Base-by-base conservation (phyloP, 23 tunicate genomes). In the Trididemnum clinides region DNA sequence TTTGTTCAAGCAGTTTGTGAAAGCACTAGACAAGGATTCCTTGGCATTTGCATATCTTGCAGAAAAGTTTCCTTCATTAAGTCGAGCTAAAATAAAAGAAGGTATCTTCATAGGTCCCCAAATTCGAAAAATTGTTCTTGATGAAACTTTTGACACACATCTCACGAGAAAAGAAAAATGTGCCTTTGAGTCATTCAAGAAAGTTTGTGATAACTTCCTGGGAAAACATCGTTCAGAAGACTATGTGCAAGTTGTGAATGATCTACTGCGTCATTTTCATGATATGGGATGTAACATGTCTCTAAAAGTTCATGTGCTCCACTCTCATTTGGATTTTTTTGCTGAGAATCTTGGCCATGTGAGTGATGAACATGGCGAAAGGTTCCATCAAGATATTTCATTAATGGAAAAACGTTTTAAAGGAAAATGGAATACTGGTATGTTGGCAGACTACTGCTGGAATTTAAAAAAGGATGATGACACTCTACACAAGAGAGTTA, bases 231-330 rank as follows among this genome's bases (percentile, higher is more conserved):
- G 66, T 59, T 59, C 25, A 59, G 66, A 59, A 59, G 66, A 59
- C 66, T 59, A 59, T 59, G 25, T 59, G 22, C 25, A 59, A 59
- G 66, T 59, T 59, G 66, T 59, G 66, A 59, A 59, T 59, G 66
- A 59, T 59, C 66, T 59, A 59, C 66, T 59, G 25, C 66, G 66
- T 59, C 66, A 59, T 59, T 59, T 10, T 59, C 25, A 59, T 59
- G 66, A 59, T 59, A n/a, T 59, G 66, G 66, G 66, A 59, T 59
- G 66, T 59, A 59, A 59, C 66, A 59, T 59, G 66, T 59, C 66
- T 10, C 66, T 59, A 59, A 59, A 59, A 59, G 66, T 59, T 59
- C 66, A 59, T n/a, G 66, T 59, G 66, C 66, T 59, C 66, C 66
- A 59, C 66, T 59, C 66, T 59, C 66, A 59, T 59, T 59, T 59